Conservation (phyloP, 2,113 vertebrate genomes). For the Hystrix cristata region DNA sequence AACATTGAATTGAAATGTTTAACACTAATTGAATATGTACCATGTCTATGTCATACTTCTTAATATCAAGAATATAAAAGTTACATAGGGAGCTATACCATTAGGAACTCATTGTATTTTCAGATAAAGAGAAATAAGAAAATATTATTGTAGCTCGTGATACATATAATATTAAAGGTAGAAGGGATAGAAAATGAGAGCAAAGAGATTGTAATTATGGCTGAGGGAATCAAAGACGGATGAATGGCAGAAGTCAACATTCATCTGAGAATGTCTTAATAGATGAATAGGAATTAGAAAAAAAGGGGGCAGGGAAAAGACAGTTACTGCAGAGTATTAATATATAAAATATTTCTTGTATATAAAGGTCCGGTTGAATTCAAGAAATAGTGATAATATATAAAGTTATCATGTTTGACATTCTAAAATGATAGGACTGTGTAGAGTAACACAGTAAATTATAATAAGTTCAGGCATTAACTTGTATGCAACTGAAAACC, state of each 20-base stretch:
- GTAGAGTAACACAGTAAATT: background rate
- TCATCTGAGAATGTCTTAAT: background rate
- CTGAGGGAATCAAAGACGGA: background rate
- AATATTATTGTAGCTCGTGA: background rate
- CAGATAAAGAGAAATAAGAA: background rate
- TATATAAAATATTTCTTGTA: accelerated
- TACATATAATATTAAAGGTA: background rate
- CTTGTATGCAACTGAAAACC: background rate
- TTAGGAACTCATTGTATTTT: background rate
- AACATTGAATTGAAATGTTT: background rate
- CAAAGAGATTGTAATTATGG: background rate
- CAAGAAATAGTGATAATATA: background rate
- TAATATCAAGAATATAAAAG: background rate
- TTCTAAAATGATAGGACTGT: background rate
- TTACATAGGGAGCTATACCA: background rate
- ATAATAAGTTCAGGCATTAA: background rate
- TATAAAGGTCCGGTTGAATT: background rate
- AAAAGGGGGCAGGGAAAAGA: background rate
- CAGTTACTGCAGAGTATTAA: background rate
- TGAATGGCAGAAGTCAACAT: background rate
- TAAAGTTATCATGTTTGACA: background rate
- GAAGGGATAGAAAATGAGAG: background rate
- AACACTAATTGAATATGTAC: background rate
- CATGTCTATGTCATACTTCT: background rate
- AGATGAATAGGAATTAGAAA: background rate